Evolutionary conservation across 2,797 vertebrate genomes (phyloP), one percentile per base, ranked within the genome.

Genomic region (Kryptolebias ocellatus): DNA sequence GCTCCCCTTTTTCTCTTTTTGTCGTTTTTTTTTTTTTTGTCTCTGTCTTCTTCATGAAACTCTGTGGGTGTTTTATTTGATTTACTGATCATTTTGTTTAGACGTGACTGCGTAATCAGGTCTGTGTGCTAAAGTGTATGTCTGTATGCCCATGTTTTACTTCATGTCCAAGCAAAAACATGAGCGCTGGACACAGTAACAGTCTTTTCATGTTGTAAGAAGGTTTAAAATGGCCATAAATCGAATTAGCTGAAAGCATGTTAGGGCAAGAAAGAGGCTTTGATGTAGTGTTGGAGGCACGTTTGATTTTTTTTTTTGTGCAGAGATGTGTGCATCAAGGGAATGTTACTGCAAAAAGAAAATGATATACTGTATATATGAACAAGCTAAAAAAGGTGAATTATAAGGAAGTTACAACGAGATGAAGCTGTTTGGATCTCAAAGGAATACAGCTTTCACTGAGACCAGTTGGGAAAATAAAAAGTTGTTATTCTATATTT

Each of bases 1-100:
- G 70, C 74, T 65, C 69, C 70, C 53, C 65, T 61, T 70, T 53
- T 67, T 59, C 55, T 53, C 66, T 62, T 50, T 55, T 42, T 55
- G 53, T 58, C 44, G 2, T 52, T 39, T 53, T 20, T 28, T 51
- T 14, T 7, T 34, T 68, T 83, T 86, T 83, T 79, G 77, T 83
- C 78, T 78, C 69, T 70, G 64, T 82, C 67, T 73, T 69, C 79
- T 62, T 53, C 31, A 63, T 42, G 67, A 83, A 83, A 82, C 75
- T 53, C 58, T 46, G 67, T 50, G 78, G 75, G 70, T 72, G 70
- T 83, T 87, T 84, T 67, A 79, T 85, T 84, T 87, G 78, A 84
- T 87, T 83, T 81, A 78, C 67, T 60, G 72, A 78, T 79, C 75
- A 80, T 60, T 80, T 67, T 85, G 77, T 84, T 80, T 82, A 67